Conservation (phyloP, 2,797 vertebrate genomes). For the Chanos chanos region DNA sequence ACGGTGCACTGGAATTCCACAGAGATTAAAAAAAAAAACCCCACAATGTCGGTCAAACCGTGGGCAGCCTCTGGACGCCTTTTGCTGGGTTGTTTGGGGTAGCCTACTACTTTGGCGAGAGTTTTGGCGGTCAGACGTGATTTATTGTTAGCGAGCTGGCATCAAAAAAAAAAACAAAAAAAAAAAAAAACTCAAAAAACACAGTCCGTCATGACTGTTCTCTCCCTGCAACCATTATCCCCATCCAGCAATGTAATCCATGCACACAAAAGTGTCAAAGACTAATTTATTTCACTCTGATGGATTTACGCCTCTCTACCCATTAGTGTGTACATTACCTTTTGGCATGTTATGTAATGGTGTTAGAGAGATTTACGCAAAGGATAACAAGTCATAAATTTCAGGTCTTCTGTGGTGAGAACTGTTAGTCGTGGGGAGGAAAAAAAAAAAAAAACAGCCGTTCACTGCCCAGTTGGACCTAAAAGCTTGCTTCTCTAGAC, state of each 20-base stretch:
- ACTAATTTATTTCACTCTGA: conserved; percentile 60
- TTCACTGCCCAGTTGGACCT: too few relatives aligned
- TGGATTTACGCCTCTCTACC: conserved; percentile 58
- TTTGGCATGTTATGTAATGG: conserved; percentile 62
- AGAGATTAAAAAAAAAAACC: conserved; percentile 42
- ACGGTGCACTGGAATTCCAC: conserved; percentile 6
- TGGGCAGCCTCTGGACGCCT: conserved; percentile 29
- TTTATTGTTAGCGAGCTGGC: conserved; percentile 36
- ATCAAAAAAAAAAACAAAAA: too few relatives aligned
- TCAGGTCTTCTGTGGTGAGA: conserved; percentile 46
- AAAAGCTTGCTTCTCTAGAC: too few relatives aligned
- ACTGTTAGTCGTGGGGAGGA: conserved; percentile 22
- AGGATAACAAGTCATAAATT: conserved; percentile 65
- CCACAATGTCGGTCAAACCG: conserved; percentile 18
- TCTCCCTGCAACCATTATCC: conserved; percentile 49
- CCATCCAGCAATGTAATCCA: conserved; percentile 50
- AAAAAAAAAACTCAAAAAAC: too few relatives aligned
- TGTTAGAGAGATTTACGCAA: conserved; percentile 65
- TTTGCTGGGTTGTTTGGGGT: conserved; percentile 25
- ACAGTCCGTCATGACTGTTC: conserved; percentile 39
- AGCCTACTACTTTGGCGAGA: conserved; percentile 26
- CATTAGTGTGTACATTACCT: conserved; percentile 52
- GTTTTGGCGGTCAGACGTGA: conserved; percentile 39
- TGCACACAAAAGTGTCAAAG: conserved; percentile 43
- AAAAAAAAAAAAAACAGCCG: background rate